phyloP scores from a whole-genome alignment of 2,113 vertebrate genomes.

The Harpagus bidentatus region DNA sequence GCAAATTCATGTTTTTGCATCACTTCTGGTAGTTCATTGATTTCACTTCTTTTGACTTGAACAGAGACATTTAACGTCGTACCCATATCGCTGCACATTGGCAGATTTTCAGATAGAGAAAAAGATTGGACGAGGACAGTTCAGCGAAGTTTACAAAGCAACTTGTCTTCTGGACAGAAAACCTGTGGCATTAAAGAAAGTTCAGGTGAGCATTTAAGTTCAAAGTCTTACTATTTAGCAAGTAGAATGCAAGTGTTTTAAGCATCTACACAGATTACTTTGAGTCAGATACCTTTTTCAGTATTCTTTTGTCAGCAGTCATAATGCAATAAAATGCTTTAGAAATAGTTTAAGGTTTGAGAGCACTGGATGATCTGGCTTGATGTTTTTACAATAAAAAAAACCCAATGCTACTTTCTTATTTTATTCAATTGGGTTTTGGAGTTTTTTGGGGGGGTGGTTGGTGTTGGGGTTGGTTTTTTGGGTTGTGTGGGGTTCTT shows the following conservation, averaged over 20 bases:
- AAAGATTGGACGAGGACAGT: slow-evolving; percentile 84
- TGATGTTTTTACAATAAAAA: not conserved
- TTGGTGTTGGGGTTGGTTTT: too few species aligned
- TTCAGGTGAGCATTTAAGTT: slow-evolving; percentile 69
- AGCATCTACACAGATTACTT: not conserved
- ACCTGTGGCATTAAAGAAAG: slow-evolving; percentile 81
- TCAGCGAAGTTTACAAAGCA: slow-evolving; percentile 83
- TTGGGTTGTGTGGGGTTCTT: too few species aligned
- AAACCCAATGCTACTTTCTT: not conserved
- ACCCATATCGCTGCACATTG: slow-evolving; percentile 76
- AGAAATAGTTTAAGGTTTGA: not conserved
- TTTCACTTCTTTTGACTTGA: not conserved
- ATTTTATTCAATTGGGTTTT: not conserved
- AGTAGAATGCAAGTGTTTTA: rapidly evolving
- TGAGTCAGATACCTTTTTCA: too few species aligned
- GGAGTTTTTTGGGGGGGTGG: not conserved
- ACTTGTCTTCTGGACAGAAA: slow-evolving; percentile 81
- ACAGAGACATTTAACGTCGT: slow-evolving; percentile 68
- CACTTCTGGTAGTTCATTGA: not conserved
- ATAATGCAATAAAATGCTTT: not conserved
- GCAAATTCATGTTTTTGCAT: not conserved
- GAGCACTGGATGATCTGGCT: not conserved
- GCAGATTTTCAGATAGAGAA: slow-evolving; percentile 83
- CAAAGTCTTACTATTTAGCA: not conserved
- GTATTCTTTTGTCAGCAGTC: not conserved